phyloP scores from a whole-genome alignment of 2,888 invertebrate species.

The Dasypogon diadema region DNA sequence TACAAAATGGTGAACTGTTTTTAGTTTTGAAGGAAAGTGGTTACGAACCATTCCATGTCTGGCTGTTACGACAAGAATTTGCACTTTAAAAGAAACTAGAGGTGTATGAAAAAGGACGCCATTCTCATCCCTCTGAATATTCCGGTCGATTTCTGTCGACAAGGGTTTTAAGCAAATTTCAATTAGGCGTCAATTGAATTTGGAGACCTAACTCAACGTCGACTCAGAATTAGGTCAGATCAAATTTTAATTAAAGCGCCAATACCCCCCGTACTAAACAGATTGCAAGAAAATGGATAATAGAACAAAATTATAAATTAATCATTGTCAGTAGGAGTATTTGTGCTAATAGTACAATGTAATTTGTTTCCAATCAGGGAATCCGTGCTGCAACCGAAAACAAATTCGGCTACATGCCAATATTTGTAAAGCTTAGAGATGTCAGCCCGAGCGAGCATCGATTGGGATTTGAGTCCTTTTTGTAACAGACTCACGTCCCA shows the following conservation, averaged over 20 bases:
- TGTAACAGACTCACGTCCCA: neutral
- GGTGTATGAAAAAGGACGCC: too few relatives aligned
- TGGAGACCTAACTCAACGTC: neutral
- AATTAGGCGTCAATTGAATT: slow-evolving; percentile 22
- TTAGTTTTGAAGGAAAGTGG: neutral
- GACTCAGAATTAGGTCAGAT: slow-evolving; percentile 5
- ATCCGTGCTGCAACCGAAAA: neutral
- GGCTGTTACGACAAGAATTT: too few relatives aligned
- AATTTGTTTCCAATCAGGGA: neutral
- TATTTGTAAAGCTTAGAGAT: neutral
- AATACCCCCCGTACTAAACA: neutral
- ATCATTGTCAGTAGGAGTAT: too few relatives aligned
- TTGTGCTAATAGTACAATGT: too few relatives aligned
- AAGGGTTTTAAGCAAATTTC: slow-evolving; percentile 15
- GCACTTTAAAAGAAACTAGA: too few relatives aligned
- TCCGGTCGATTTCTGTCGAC: neutral
- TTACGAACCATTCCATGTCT: too few relatives aligned
- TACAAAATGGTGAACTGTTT: slow-evolving; percentile 5
- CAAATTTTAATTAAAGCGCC: slow-evolving; percentile 10
- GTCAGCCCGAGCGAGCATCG: neutral
- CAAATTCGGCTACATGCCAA: neutral
- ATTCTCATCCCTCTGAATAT: too few relatives aligned
- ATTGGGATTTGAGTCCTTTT: neutral
- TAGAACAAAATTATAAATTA: neutral
- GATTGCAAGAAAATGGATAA: neutral